Percentiles rank a stretch among this genome's conserved stretches.
These are phyloP conservation scores for Gymnogyps californianus DNA, from an alignment of 2,113 vertebrate genomes.

Conservation along the genomic window DNA sequence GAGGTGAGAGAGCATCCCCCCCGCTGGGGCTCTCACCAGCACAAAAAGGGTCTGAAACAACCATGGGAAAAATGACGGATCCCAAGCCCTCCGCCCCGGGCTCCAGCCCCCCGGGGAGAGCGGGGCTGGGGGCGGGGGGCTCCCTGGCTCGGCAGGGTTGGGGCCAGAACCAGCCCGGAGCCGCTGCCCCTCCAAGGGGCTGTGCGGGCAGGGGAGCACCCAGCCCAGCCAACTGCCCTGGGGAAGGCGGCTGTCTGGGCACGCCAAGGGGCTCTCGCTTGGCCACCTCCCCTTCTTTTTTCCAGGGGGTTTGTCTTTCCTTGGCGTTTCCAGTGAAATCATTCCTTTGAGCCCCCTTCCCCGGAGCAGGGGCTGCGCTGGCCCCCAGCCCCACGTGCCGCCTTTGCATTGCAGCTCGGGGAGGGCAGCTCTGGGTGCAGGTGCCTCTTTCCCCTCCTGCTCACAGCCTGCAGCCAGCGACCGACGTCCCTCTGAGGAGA, in stretches of 20 bases:
- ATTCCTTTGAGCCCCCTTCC: neutral
- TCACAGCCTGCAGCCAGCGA: neutral
- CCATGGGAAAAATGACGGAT: rapidly evolving
- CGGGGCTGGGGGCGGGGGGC: rapidly evolving
- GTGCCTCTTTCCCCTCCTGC: neutral
- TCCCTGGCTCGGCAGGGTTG: rapidly evolving
- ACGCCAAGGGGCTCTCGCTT: neutral
- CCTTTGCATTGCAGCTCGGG: neutral
- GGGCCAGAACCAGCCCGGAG: neutral
- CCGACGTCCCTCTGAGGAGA: rapidly evolving
- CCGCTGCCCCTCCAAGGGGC: too few relatives aligned
- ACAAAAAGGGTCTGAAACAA: neutral
- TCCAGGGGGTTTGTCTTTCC: neutral
- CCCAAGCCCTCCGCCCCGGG: rapidly evolving
- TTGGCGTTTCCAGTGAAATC: neutral
- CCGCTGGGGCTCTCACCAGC: rapidly evolving
- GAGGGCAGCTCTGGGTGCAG: too few relatives aligned
- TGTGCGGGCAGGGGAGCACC: neutral
- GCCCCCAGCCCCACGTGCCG: too few relatives aligned
- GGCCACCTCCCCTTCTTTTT: neutral
- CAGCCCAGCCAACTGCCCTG: too few relatives aligned
- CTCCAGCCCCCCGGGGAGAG: too few relatives aligned
- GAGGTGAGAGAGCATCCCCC: neutral
- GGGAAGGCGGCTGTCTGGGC: neutral
- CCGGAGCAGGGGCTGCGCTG: neutral